Evolutionary conservation across 1,140 invertebrate species (phyloP).

Genomic region (Microplitis demolitor): DNA sequence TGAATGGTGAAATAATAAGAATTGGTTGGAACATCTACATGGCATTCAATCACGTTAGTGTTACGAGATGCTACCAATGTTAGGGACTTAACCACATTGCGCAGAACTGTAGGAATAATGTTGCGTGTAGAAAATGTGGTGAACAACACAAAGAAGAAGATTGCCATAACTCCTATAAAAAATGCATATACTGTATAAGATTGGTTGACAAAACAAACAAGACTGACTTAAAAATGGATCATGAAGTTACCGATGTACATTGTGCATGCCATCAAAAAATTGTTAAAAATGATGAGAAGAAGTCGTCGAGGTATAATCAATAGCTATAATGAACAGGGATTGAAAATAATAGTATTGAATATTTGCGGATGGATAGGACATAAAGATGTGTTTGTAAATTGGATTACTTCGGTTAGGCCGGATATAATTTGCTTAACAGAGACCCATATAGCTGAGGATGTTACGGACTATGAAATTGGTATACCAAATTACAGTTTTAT

Average conservation of each 20-base stretch:
- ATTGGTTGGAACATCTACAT: slow-evolving; percentile 24
- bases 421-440: slow-evolving; percentile 19
- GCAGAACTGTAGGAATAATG: slow-evolving; percentile 21
- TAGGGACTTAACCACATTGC: slow-evolving; percentile 27
- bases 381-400: slow-evolving; percentile 13
- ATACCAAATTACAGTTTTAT: not conserved
- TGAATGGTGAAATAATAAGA: slow-evolving; percentile 18
- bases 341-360: slow-evolving; percentile 11
- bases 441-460: slow-evolving; percentile 14
- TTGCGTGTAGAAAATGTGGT: slow-evolving; percentile 12
- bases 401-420: not conserved
- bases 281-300: not conserved
- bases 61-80: slow-evolving; percentile 28
- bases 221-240: not conserved
- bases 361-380: not conserved
- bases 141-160: slow-evolving; percentile 15
- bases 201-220: not conserved
- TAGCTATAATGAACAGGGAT: not conserved
- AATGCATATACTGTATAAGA: slow-evolving; percentile 22
- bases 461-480: slow-evolving; percentile 7
- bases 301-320: not conserved
- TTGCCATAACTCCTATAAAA: not conserved
- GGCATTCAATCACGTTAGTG: slow-evolving; percentile 19
- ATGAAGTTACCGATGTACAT: slow-evolving; percentile 5
- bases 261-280: slow-evolving; percentile 6